Percentiles rank a stretch among this genome's conserved stretches.
These are phyloP conservation scores for Typhlichthys eigenmanni DNA, from an alignment of 2,797 vertebrate genomes.

Conservation along the genomic window DNA sequence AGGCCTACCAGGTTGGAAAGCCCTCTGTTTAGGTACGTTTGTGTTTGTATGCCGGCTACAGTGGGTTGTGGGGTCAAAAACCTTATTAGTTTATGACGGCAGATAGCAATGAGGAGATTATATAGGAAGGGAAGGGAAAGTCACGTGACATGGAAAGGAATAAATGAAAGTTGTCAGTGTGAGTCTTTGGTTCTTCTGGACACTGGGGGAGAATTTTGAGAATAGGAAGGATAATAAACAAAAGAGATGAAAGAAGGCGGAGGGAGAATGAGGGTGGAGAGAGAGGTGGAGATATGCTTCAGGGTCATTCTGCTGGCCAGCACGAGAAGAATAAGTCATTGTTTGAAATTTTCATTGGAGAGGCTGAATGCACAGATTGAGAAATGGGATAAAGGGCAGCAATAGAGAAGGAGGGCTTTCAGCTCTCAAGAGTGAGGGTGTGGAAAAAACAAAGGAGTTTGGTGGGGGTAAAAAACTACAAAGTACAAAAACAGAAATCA, in stretches of 20 bases:
- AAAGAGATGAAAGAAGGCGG: constrained; percentile 9
- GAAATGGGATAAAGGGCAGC: constrained; percentile 48
- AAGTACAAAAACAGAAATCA: not conserved
- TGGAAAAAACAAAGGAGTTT: not conserved
- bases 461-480: constrained; percentile 6
- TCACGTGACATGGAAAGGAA: not conserved
- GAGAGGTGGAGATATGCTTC: constrained; percentile 19
- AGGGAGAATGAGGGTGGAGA: not conserved
- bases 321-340: constrained; percentile 49
- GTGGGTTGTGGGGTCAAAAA: constrained; percentile 16
- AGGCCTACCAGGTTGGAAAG: constrained; percentile 15
- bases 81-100: constrained; percentile 5
- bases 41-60: constrained; percentile 12
- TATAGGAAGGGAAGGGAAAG: not conserved
- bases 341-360: constrained; percentile 36
- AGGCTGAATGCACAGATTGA: constrained; percentile 58
- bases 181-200: no score
- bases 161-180: no score
- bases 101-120: not conserved
- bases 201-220: not conserved
- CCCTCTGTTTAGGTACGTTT: constrained; percentile 14
- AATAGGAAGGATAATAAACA: constrained; percentile 12
- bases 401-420: constrained; percentile 9
- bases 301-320: constrained; percentile 32
- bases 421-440: not conserved